phyloP scores from a whole-genome alignment of 2,888 invertebrate species.

The Allacma fusca region DNA sequence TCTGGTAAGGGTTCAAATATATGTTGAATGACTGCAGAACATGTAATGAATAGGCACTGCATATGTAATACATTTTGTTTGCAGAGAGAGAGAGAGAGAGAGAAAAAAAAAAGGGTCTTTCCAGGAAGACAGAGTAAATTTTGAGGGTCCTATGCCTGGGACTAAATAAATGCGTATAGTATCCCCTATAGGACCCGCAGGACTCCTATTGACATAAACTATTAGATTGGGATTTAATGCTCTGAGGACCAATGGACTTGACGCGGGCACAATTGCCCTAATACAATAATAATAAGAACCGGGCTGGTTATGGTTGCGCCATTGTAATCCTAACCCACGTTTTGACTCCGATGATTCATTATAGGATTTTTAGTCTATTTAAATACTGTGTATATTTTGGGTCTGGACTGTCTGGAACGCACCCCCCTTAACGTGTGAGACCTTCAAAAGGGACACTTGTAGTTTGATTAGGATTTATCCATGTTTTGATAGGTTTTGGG shows the following conservation, averaged over 20 bases:
- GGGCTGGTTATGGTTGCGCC: background rate
- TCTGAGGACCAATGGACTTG: constrained; percentile 6
- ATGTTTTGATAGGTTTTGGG: background rate
- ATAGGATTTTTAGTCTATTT: background rate
- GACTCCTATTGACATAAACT: constrained; percentile 1
- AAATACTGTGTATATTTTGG: too few species aligned
- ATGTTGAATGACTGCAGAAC: too few species aligned
- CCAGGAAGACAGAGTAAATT: background rate
- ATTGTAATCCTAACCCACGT: background rate
- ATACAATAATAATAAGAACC: background rate
- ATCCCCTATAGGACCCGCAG: background rate
- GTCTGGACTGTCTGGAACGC: too few species aligned
- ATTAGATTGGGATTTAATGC: constrained; percentile 16
- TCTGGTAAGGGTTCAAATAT: too few species aligned
- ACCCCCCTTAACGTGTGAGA: too few species aligned
- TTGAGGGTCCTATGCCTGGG: background rate
- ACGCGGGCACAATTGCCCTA: background rate
- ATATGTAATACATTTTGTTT: too few species aligned
- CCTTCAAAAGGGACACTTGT: constrained; percentile 16
- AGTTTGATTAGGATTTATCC: constrained; percentile 6
- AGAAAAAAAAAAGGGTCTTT: too few species aligned
- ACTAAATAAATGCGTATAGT: too few species aligned
- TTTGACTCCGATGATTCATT: constrained; percentile 8
- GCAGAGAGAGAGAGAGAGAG: too few species aligned
- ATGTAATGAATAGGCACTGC: too few species aligned